These are phyloP conservation scores for Serrognathus titanus DNA, from an alignment of 2,888 invertebrate species.

Conservation along the genomic window DNA sequence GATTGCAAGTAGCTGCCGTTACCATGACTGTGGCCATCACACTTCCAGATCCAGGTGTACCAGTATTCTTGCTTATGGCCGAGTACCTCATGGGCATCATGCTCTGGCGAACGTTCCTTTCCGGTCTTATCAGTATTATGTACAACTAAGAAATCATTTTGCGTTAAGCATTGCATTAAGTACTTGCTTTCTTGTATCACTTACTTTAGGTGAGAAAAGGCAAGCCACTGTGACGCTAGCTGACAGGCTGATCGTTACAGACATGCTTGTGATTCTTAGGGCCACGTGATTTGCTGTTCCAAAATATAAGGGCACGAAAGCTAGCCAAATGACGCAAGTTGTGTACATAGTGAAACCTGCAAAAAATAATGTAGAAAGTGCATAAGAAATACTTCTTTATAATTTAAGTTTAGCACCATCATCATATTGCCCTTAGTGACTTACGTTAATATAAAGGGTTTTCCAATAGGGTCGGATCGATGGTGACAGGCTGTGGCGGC, in stretches of 20 bases:
- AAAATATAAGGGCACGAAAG: constrained; percentile 96
- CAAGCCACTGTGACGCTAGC: constrained; percentile 92
- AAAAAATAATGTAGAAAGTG: constrained; percentile 16
- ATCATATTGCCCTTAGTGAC: too few relatives aligned
- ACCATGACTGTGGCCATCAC: constrained; percentile 68
- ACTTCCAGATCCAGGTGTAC: constrained; percentile 59
- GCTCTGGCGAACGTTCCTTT: constrained; percentile 84
- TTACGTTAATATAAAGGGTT: too few relatives aligned
- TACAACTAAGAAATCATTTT: constrained; percentile 61
- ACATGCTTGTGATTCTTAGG: constrained; percentile 90
- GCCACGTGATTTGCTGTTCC: constrained; percentile 92
- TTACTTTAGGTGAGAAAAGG: constrained; percentile 90
- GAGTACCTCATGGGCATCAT: constrained; percentile 73
- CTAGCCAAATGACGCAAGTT: constrained; percentile 96
- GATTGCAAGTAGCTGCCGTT: constrained; percentile 65
- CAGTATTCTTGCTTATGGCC: constrained; percentile 59
- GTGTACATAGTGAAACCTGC: constrained; percentile 98
- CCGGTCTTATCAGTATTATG: constrained; percentile 85
- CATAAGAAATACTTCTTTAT: too few relatives aligned
- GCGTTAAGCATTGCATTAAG: background rate
- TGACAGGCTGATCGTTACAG: constrained; percentile 90
- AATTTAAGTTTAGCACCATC: too few relatives aligned
- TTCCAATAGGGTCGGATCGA: too few relatives aligned
- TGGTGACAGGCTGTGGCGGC: too few relatives aligned
- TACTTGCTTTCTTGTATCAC: constrained; percentile 22